phyloP scores from a whole-genome alignment of 2,888 invertebrate genomes.

The Drosophila percnosoma region DNA sequence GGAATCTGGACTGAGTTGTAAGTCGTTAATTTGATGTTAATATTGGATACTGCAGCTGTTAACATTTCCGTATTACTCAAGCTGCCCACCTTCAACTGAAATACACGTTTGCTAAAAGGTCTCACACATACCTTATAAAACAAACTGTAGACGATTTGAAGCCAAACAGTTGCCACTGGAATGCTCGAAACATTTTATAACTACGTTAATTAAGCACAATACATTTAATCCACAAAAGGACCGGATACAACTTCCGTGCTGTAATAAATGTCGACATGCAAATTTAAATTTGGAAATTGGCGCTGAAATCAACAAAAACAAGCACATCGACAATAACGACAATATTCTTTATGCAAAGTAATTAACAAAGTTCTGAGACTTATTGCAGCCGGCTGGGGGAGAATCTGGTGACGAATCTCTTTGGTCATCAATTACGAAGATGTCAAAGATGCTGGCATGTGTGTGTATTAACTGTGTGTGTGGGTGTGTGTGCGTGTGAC shows the following conservation, averaged over 20 bases:
- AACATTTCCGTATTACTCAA: constrained; percentile 8
- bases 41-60: not conserved
- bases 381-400: constrained; percentile 37
- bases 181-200: constrained; percentile 8
- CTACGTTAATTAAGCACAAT: constrained; percentile 7
- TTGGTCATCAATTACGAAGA: constrained; percentile 29
- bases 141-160: constrained; percentile 12
- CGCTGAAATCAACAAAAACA: constrained; percentile 20
- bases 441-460: constrained; percentile 3
- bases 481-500: not conserved
- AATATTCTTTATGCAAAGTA: constrained; percentile 25
- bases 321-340: constrained; percentile 2
- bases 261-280: constrained; percentile 19
- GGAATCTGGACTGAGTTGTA: not conserved
- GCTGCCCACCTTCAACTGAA: constrained; percentile 11
- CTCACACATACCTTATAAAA: constrained; percentile 36
- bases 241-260: constrained; percentile 22
- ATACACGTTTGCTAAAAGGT: not conserved
- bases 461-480: not conserved
- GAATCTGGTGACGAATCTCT: constrained; percentile 51
- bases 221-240: constrained; percentile 19
- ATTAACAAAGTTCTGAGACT: constrained; percentile 54
- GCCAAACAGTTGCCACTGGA: constrained; percentile 42
- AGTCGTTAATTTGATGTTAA: not conserved
- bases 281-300: constrained; percentile 42